Conservation (phyloP, 23 tunicate genomes). For the Halocynthia aurantium region DNA sequence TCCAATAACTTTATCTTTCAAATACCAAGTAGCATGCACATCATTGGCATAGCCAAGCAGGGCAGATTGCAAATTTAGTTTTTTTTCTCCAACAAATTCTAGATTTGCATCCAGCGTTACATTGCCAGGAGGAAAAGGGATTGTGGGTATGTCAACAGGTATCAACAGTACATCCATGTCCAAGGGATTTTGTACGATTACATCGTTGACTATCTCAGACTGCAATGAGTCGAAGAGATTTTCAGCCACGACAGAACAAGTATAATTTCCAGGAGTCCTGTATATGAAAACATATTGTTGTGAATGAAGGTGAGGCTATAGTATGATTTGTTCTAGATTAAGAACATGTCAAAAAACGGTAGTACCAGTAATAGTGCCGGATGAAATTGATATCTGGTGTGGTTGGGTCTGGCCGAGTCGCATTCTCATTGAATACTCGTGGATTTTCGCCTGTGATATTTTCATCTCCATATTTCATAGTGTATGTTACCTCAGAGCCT, state of each 20-base stretch:
- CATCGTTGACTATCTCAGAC: not conserved
- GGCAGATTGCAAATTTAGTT: too few species aligned
- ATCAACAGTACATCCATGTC: constrained; percentile 18
- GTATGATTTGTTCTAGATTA: too few species aligned
- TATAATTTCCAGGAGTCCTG: constrained; percentile 51
- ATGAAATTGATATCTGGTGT: constrained; percentile 41
- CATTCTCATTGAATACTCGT: constrained; percentile 27
- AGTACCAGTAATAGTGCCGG: constrained; percentile 19
- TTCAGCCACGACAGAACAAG: constrained; percentile 28
- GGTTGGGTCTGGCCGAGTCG: constrained; percentile 28
- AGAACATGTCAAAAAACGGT: too few species aligned
- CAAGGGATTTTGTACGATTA: constrained; percentile 67
- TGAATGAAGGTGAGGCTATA: not conserved
- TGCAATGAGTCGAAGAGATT: constrained; percentile 35
- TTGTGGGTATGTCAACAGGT: constrained; percentile 5
- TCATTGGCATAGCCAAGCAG: constrained; percentile 59
- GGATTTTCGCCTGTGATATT: not conserved
- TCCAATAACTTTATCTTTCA: not conserved
- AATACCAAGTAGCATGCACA: constrained; percentile 36
- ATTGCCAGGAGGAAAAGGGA: constrained; percentile 59
- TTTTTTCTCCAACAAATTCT: not conserved
- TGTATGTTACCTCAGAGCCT: constrained; percentile 49
- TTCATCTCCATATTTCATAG: constrained; percentile 56
- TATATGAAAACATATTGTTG: not conserved
- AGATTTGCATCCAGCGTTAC: constrained; percentile 34